Evolutionary conservation across 1,140 invertebrate species (phyloP), one percentile per base, ranked within the genome.

Genomic region (Manduca sexta): DNA sequence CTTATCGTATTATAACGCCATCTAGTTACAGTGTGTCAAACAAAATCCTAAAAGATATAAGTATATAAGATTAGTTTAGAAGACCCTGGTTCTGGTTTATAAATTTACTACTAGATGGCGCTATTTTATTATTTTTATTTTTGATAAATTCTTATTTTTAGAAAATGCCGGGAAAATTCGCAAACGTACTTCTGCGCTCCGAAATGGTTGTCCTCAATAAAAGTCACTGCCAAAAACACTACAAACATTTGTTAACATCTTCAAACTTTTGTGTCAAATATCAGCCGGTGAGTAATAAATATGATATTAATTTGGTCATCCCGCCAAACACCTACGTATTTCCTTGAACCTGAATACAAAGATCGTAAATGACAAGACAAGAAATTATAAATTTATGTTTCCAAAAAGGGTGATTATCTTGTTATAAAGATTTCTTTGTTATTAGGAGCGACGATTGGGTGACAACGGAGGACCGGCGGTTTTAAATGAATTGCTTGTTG

Each of bases 181-280:
- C 52, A 5, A 66, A 69, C 40, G 45, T 53, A 16, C 46, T 73
- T 7, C 29, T 76, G 10, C 33, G 41, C 42, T 58, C 68, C 0
- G 55, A 71, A 42, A 74, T 76, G 69, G 29, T 59, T 11, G 49
- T 76, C 5, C 47, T 70, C 18, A 46, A 62, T 26, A 59, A 49
- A 54, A 12, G 12, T 6, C 53, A 62, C 16, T 79, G 73, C 44
- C 1, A 26, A 16, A 21, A 60, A 5, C 16, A 46, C 14, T 64
- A 69, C 48, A 21, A 46, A 10, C 6, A 38, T 10, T 42, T 71
- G 2, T 52, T 74, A 6, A 69, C 65, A 1, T 34, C 64, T 1
- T 79, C 73, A 5, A 76, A 74, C 38, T 79, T 66, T 49, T 76
- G 75, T 53, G 73, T 55, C 7, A 61, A 50, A 52, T 76, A 73